Evolutionary conservation across 2,888 invertebrate genomes (phyloP), one percentile per base, ranked within the genome.

Genomic region (Notodonta ziczac): DNA sequence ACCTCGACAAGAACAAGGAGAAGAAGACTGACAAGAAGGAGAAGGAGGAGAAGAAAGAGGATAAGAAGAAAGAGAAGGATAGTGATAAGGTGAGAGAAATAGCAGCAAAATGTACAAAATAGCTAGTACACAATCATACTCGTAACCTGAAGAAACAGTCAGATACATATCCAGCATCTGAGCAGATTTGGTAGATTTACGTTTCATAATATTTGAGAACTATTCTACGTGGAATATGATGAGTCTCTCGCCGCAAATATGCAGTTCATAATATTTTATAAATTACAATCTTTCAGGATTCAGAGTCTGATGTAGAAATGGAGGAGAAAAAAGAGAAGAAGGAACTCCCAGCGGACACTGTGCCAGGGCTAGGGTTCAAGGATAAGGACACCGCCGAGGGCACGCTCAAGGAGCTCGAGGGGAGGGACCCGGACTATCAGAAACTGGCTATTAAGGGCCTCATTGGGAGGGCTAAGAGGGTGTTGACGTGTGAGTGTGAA

Each of bases 361-460:
- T 97, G 51, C 95, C 96, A 6, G 96, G 96, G 0, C 93, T 97
- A 39, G 96, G 97, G 32, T 97, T 97, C 86, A 97, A 97, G 83
- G 97, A 97, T 83, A 95, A 95, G 81, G 95, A 94, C n/a, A 95
- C 96, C 2, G 97, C 97, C 0, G 88, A 95, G 68, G 95, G 95
- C 58, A 96, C 97, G 0, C 87, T 97, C 7, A 72, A 76, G 56
- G 90, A 84, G 83, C 86, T 97, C 66, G 94, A 96, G 71, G 97
- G 96, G 0, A 89, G 97, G 12, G 97, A 97, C 88, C 95, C 97
- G 0, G 96, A 96, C 62, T 97, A 97, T 85, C 97, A 97, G 88
- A 95, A 95, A 79, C 86, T 97, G 60, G 96, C 97, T 0, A 91
- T 97, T 13, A 95, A 95, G 75, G 97, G 96, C 0, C 90, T 97